Evolutionary conservation across 2,113 vertebrate species (phyloP).

Genomic region (Ciconia stormi): DNA sequence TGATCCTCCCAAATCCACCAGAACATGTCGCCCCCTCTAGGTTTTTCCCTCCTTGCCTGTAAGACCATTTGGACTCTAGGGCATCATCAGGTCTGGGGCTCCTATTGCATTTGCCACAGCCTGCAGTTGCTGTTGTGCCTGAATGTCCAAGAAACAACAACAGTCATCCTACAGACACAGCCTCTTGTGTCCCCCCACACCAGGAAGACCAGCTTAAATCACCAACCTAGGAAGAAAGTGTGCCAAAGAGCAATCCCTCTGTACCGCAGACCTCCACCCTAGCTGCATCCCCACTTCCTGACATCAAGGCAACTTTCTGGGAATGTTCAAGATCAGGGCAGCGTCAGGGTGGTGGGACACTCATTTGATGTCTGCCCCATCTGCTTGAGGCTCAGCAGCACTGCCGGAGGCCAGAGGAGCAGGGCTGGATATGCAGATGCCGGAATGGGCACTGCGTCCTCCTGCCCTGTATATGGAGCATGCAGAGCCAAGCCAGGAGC

Average conservation of each 20-base stretch:
- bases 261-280: background rate
- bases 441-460: background rate
- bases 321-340: background rate
- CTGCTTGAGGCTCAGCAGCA: background rate
- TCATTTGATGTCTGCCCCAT: background rate
- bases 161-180: background rate
- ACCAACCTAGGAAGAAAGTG: background rate
- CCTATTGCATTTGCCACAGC: background rate
- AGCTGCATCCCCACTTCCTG: background rate
- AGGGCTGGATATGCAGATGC: background rate
- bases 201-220: background rate
- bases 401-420: background rate
- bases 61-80: background rate
- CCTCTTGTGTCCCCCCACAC: background rate
- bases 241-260: background rate
- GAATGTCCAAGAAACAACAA: background rate
- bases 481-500: background rate
- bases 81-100: background rate
- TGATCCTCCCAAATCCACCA: background rate
- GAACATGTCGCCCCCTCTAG: background rate
- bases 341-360: rapidly evolving
- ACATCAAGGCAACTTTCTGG: background rate
- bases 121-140: background rate
- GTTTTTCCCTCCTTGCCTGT: background rate
- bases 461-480: background rate